These are phyloP conservation scores for Porites australiensis DNA, from an alignment of 64 coral and sea anemone genomes.

Conservation along the genomic window DNA sequence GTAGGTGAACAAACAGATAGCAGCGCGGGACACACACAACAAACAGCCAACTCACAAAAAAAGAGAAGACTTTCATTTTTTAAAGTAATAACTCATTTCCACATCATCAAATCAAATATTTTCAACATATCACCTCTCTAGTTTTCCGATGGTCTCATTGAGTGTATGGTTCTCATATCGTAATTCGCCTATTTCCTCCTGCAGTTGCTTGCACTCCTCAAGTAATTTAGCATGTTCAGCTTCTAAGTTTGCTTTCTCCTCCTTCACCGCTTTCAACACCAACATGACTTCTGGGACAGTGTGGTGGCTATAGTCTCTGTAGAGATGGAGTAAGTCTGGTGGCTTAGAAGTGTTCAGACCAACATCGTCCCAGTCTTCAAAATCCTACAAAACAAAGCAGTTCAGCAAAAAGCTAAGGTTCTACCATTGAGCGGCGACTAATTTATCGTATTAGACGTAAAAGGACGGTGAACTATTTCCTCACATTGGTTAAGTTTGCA, in stretches of 20 bases:
- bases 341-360: conserved; percentile 95
- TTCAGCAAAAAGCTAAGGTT: too few species aligned
- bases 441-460: too few species aligned
- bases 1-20: too few species aligned
- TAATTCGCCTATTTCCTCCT: conserved; percentile 84
- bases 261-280: conserved; percentile 79
- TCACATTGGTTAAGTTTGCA: too few species aligned
- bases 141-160: conserved; percentile 60
- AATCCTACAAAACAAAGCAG: conserved; percentile 65
- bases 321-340: conserved; percentile 90
- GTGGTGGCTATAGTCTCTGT: conserved; percentile 96
- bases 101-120: background rate
- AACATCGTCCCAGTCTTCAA: conserved; percentile 99
- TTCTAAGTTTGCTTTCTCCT: conserved; percentile 84
- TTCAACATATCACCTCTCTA: conserved; percentile 59
- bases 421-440: too few species aligned
- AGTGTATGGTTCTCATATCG: conserved; percentile 91
- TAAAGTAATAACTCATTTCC: too few species aligned
- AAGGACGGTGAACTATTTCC: too few species aligned
- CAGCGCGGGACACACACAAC: too few species aligned
- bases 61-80: too few species aligned
- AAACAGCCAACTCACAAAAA: too few species aligned
- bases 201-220: conserved; percentile 73
- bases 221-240: conserved; percentile 68
- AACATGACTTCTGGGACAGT: conserved; percentile 89